phyloP scores from a whole-genome alignment of 92 coral and sea anemone genomes.

The Umimayanthus chanpuru region DNA sequence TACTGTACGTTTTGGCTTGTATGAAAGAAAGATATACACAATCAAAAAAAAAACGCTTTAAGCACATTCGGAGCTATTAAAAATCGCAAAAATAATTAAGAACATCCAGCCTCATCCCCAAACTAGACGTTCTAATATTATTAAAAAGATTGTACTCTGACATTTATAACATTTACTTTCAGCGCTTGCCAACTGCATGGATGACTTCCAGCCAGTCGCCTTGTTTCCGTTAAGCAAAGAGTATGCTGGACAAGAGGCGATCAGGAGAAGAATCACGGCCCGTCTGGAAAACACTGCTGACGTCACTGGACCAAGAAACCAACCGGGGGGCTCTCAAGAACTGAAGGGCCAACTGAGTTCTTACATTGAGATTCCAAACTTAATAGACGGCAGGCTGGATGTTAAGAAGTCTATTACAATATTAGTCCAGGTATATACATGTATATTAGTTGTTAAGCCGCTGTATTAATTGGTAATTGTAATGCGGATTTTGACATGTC shows the following conservation, averaged over 20 bases:
- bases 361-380: constrained; percentile 61
- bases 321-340: constrained; percentile 57
- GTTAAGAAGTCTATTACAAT: constrained; percentile 63
- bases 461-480: too few species aligned
- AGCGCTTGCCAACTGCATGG: constrained; percentile 51
- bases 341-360: constrained; percentile 58
- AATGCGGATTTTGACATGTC: too few species aligned
- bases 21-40: too few species aligned
- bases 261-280: constrained; percentile 41
- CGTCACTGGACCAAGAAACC: constrained; percentile 52
- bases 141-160: neutral
- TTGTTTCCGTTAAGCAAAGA: constrained; percentile 65
- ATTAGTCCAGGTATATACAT: constrained; percentile 22
- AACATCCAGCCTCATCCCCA: too few species aligned
- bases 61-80: too few species aligned
- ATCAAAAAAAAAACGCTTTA: too few species aligned
- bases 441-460: neutral
- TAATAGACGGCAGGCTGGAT: constrained; percentile 40
- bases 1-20: too few species aligned
- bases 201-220: constrained; percentile 55
- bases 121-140: too few species aligned
- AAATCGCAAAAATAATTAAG: too few species aligned
- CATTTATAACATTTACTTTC: neutral
- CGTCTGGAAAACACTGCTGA: constrained; percentile 36
- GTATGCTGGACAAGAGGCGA: constrained; percentile 52